Evolutionary conservation across 2,888 invertebrate genomes (phyloP).

Genomic region (Cerastis rubricosa): DNA sequence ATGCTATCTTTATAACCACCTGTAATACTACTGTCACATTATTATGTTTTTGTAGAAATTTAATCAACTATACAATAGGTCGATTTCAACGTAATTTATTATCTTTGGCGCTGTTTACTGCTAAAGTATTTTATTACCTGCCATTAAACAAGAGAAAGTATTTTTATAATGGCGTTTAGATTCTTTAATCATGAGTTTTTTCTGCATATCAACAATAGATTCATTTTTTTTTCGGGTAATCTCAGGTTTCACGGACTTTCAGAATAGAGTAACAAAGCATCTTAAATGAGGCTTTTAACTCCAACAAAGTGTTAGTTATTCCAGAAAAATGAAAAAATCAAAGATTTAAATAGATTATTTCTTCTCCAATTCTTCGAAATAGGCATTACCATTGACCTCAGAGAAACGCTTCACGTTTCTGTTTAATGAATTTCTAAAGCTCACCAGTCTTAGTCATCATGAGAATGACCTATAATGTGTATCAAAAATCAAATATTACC

Average conservation of each 20-base stretch:
- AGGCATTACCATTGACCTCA: background rate
- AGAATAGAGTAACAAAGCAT: background rate
- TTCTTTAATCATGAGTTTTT: slow-evolving; percentile 1
- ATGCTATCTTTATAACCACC: background rate
- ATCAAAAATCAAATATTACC: slow-evolving; percentile 64
- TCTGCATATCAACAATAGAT: background rate
- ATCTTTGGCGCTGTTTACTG: slow-evolving; percentile 21
- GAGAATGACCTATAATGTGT: slow-evolving; percentile 55
- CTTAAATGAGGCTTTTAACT: background rate
- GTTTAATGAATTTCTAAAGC: slow-evolving; percentile 7
- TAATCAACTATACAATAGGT: slow-evolving; percentile 32
- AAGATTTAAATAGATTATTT: background rate
- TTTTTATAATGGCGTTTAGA: slow-evolving; percentile 4
- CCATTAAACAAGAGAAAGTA: slow-evolving; percentile 53
- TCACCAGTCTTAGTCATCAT: slow-evolving; percentile 25
- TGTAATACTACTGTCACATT: background rate
- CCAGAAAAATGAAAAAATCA: background rate
- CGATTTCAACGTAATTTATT: slow-evolving; percentile 35
- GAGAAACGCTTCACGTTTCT: background rate
- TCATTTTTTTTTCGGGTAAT: background rate
- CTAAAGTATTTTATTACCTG: slow-evolving; percentile 25
- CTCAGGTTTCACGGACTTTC: background rate
- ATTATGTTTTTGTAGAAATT: slow-evolving; percentile 21
- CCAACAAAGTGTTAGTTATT: background rate
- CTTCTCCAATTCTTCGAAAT: background rate